Conservation (phyloP, 2,113 vertebrate genomes). For the Puntigrus tetrazona region DNA sequence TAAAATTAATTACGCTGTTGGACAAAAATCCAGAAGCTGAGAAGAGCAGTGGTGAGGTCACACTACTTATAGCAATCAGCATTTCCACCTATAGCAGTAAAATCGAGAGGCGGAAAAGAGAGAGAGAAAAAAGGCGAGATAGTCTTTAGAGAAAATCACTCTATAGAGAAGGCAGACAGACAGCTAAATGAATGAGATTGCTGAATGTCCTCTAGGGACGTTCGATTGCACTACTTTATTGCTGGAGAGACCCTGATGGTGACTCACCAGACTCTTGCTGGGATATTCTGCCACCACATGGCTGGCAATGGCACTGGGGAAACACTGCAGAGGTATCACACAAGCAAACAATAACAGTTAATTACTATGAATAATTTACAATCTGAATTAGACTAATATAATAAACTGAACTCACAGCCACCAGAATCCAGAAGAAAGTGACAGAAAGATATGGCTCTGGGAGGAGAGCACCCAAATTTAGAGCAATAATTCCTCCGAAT, state of each 20-base stretch:
- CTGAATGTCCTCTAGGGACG: background rate
- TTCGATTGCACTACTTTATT: background rate
- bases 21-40: slow-evolving; percentile 93
- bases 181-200: slow-evolving; percentile 23
- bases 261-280: slow-evolving; percentile 91
- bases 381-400: background rate
- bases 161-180: slow-evolving; percentile 1
- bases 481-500: slow-evolving; percentile 92
- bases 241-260: slow-evolving; percentile 7
- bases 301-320: slow-evolving; percentile 93
- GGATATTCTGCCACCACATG: slow-evolving; percentile 95
- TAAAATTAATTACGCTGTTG: slow-evolving; percentile 84
- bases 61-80: slow-evolving; percentile 90
- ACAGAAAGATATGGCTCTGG: slow-evolving; percentile 90
- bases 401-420: slow-evolving; percentile 82
- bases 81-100: slow-evolving; percentile 85
- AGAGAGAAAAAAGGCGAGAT: background rate
- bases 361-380: background rate
- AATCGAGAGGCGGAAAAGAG: background rate
- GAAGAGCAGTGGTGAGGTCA: slow-evolving; percentile 91
- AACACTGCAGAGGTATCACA: slow-evolving; percentile 78
- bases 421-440: slow-evolving; percentile 96
- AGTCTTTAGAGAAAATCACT: background rate
- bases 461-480: slow-evolving; percentile 88
- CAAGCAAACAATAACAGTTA: background rate